A percentile compares a stretch with the other conserved stretches of the same genome.
Evolutionary conservation across 2,888 invertebrate species (phyloP).

Genomic region (Pristionchus mayeri): DNA sequence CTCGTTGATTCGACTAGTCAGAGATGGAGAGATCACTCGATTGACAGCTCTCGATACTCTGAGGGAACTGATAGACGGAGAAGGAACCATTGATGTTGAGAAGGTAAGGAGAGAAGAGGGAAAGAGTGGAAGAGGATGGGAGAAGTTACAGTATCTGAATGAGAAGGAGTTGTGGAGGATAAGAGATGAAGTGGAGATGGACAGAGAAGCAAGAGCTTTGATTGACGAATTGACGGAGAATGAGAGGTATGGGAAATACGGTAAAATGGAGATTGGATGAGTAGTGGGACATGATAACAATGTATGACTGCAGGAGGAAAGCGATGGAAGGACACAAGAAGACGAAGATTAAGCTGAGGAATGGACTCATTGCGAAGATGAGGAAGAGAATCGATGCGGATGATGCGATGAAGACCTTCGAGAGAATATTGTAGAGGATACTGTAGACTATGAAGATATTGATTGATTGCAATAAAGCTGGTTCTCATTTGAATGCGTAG

Average conservation of each 20-base stretch:
- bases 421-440: slow-evolving; percentile 36
- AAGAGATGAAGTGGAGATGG: no score
- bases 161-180: slow-evolving; percentile 56
- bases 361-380: slow-evolving; percentile 57
- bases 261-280: no score
- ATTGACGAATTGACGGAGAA: slow-evolving; percentile 45
- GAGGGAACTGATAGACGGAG: slow-evolving; percentile 21
- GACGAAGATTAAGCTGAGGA: slow-evolving; percentile 62
- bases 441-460: slow-evolving; percentile 40
- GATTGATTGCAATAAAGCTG: slow-evolving; percentile 19
- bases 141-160: slow-evolving; percentile 10
- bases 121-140: background rate
- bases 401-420: slow-evolving; percentile 55
- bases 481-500: background rate
- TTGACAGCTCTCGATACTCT: slow-evolving; percentile 6
- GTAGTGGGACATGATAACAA: no score
- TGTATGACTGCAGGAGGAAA: slow-evolving; percentile 10
- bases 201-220: slow-evolving; percentile 27
- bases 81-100: slow-evolving; percentile 22
- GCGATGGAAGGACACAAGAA: slow-evolving; percentile 57
- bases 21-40: slow-evolving; percentile 36
- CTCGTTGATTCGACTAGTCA: background rate
- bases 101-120: background rate
- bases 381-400: slow-evolving; percentile 64
- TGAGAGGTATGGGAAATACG: slow-evolving; percentile 1